Percentiles rank a stretch among this genome's conserved stretches.
phyloP scores from a whole-genome alignment of 2,888 invertebrate genomes.

The Himalopsyche kuldschensis region DNA sequence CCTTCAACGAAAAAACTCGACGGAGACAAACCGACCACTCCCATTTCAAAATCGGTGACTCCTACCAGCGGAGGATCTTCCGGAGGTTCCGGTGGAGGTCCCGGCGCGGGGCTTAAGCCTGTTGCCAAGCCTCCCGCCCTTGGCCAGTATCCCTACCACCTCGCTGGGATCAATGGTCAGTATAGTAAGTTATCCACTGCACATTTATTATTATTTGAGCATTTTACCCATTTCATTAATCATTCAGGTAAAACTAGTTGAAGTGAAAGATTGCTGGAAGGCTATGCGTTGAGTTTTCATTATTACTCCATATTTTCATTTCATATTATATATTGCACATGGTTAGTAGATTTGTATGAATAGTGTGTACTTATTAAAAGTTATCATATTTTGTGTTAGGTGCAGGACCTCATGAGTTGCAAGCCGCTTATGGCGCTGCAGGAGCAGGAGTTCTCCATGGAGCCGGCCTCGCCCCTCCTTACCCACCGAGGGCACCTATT shows the following conservation, averaged over 20 bases:
- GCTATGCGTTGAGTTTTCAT: neutral
- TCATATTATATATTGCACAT: neutral
- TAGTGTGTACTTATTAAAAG: neutral
- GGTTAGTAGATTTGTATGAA: neutral
- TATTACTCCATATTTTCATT: neutral
- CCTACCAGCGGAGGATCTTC: slow-evolving; percentile 72
- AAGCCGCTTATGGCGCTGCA: slow-evolving; percentile 57
- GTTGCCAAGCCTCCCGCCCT: slow-evolving; percentile 60
- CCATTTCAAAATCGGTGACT: slow-evolving; percentile 87
- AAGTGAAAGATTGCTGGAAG: neutral
- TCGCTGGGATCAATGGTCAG: slow-evolving; percentile 59
- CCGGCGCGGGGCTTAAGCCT: slow-evolving; percentile 54
- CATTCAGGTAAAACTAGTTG: too few relatives aligned
- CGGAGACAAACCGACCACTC: slow-evolving; percentile 85
- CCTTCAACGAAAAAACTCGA: slow-evolving; percentile 85
- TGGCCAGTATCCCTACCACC: slow-evolving; percentile 65
- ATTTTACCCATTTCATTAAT: too few relatives aligned
- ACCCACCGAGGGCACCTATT: slow-evolving; percentile 57
- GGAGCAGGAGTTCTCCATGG: slow-evolving; percentile 62
- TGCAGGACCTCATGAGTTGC: slow-evolving; percentile 63
- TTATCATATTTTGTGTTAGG: slow-evolving; percentile 43
- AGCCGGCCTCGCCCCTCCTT: slow-evolving; percentile 54
- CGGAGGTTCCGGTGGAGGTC: slow-evolving; percentile 59
- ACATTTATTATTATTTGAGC: neutral
- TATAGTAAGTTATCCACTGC: slow-evolving; percentile 16